These are phyloP conservation scores for Epistrophe grossulariae DNA, from an alignment of 2,888 invertebrate genomes.

Conservation along the genomic window DNA sequence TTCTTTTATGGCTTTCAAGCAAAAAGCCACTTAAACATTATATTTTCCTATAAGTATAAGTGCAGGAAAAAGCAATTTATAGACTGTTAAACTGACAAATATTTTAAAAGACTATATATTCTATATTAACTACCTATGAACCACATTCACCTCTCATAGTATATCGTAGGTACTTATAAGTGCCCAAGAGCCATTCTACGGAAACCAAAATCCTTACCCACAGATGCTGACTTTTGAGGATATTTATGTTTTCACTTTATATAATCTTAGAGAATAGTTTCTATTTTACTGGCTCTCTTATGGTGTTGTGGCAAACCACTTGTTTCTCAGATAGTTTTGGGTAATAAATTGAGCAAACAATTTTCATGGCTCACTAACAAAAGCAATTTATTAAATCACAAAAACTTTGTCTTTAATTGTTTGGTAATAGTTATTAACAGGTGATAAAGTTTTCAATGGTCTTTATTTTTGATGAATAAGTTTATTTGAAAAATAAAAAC, in stretches of 20 bases:
- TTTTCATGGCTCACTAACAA: constrained; percentile 28
- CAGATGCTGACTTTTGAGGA: not conserved
- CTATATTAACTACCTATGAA: too few species aligned
- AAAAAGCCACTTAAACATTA: too few species aligned
- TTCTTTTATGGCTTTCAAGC: too few species aligned
- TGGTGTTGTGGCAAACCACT: constrained; percentile 19
- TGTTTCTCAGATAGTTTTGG: constrained; percentile 1
- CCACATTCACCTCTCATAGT: too few species aligned
- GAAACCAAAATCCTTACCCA: not conserved
- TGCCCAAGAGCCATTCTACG: too few species aligned
- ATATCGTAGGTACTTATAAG: too few species aligned
- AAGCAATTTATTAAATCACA: constrained; percentile 38
- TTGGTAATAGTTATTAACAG: constrained; percentile 21
- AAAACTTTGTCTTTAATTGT: constrained; percentile 20
- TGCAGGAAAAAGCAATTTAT: too few species aligned
- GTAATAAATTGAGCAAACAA: constrained; percentile 16
- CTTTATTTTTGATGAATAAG: too few species aligned
- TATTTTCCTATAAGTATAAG: too few species aligned
- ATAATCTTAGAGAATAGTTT: not conserved
- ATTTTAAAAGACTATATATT: too few species aligned
- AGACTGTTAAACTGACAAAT: too few species aligned
- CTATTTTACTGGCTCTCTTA: not conserved
- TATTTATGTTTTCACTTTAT: constrained; percentile 20
- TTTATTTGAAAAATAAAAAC: too few species aligned
- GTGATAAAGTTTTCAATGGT: not conserved